Conservation (phyloP, 1,140 invertebrate species). For the Euwallacea fornicatus region DNA sequence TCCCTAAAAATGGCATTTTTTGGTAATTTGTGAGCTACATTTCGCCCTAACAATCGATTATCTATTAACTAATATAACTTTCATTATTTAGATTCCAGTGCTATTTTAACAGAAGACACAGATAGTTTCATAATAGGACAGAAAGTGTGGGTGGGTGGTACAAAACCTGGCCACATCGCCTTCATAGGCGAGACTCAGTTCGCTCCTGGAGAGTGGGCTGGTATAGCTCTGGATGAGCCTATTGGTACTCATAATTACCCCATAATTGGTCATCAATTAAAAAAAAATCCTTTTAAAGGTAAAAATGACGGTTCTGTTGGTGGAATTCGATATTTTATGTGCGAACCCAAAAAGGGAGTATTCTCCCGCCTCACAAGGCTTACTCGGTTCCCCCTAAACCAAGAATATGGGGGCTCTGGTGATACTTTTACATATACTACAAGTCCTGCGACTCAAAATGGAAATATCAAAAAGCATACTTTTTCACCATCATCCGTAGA, state of each 20-base stretch:
- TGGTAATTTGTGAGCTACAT: too few relatives aligned
- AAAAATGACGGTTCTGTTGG: slow-evolving; percentile 97
- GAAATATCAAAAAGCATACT: slow-evolving; percentile 42
- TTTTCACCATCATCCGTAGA: slow-evolving; percentile 56
- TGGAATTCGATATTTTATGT: slow-evolving; percentile 91
- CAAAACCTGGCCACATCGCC: slow-evolving; percentile 92
- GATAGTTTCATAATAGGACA: slow-evolving; percentile 96
- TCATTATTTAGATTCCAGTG: slow-evolving; percentile 70
- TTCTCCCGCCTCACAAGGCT: slow-evolving; percentile 89
- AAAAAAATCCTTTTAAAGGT: slow-evolving; percentile 58
- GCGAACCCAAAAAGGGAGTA: slow-evolving; percentile 88
- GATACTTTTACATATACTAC: slow-evolving; percentile 36
- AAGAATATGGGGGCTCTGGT: slow-evolving; percentile 51
- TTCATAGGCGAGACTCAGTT: slow-evolving; percentile 98
- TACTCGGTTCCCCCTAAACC: slow-evolving; percentile 69
- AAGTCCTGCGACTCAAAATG: slow-evolving; percentile 37
- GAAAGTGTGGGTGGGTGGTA: slow-evolving; percentile 91
- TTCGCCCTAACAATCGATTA: too few relatives aligned
- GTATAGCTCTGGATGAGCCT: slow-evolving; percentile 91
- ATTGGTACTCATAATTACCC: slow-evolving; percentile 64
- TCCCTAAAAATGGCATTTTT: too few relatives aligned
- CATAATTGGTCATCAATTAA: neutral
- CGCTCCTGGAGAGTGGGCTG: slow-evolving; percentile 94
- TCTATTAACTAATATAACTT: neutral
- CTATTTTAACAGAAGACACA: slow-evolving; percentile 84